Evolutionary conservation across 2,888 invertebrate genomes (phyloP).

Genomic region (Meloe dianella): DNA sequence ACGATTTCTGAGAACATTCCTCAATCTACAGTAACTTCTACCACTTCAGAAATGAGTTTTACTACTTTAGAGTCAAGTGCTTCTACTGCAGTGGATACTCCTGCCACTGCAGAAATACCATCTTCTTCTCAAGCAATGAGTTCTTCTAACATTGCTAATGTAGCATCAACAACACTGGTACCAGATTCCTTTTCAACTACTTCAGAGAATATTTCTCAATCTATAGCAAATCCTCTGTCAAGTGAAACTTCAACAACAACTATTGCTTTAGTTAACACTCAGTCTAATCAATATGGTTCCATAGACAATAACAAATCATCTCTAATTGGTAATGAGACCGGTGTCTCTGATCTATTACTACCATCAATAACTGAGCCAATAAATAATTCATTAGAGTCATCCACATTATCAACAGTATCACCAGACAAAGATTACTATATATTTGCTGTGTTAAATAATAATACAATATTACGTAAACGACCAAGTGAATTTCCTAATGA

Average conservation of each 20-base stretch:
- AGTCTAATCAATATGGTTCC: constrained; percentile 30
- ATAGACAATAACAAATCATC: constrained; percentile 23
- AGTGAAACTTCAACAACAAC: constrained; percentile 21
- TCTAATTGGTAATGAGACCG: background rate
- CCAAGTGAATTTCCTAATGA: constrained; percentile 72
- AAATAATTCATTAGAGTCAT: constrained; percentile 42
- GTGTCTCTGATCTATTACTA: constrained; percentile 12
- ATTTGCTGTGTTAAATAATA: constrained; percentile 79
- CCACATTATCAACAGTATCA: constrained; percentile 42
- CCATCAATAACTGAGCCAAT: constrained; percentile 34
- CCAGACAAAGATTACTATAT: constrained; percentile 74
- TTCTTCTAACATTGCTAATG: constrained; percentile 23
- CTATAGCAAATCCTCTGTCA: constrained; percentile 22
- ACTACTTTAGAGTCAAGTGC: constrained; percentile 15
- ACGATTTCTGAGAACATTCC: background rate
- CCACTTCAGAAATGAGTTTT: background rate
- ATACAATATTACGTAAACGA: constrained; percentile 78
- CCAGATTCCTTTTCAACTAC: constrained; percentile 7
- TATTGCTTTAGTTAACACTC: constrained; percentile 1
- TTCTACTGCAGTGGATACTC: constrained; percentile 15
- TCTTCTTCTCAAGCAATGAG: constrained; percentile 28
- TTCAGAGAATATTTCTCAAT: constrained; percentile 16
- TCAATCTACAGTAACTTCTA: constrained; percentile 11
- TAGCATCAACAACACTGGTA: constrained; percentile 21
- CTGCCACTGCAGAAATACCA: constrained; percentile 8